Evolutionary conservation across 2,113 vertebrate species (phyloP), one percentile per base, ranked within the genome.

Genomic region (Dolichallabes microphthalmus): DNA sequence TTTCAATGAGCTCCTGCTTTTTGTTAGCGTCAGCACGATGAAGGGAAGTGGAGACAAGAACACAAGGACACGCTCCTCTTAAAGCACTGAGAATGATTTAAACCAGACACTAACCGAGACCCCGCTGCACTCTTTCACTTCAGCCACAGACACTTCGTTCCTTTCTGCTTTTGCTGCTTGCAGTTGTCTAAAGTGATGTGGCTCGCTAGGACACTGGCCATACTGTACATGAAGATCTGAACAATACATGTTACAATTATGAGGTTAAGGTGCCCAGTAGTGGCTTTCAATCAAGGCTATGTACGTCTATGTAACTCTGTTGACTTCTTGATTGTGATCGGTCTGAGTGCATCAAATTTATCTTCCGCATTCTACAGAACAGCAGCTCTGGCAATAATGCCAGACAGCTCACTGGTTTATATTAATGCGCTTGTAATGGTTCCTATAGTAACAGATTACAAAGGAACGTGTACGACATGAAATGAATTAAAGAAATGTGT

Each of bases 11-110:
- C 53, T 0, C 32, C 82, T 75, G 63, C 15, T 45, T 83, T 83
- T 73, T 85, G 76, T 87, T 75, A 90, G 89, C 88, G 92, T 91
- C 90, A 85, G 91, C 85, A 82, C 13, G 7, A 45, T 50, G 32
- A 27, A 32, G 45, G 73, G 39, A 61, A 66, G 57, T 20, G 27
- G n/a, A 69, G 20, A 74, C 35, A 74, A 87, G 85, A 86, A 83
- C 87, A 79, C 89, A 80, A 84, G 76, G 75, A 84, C 86, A 74
- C 3, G 14, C 25, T 60, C 10, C 27, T 60, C 76, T 69, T 80
- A 69, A 77, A 71, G 35, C 11, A 8, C 55, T 35, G 52, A 63
- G 66, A 52, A 35, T 69, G 87, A 86, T 88, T 86, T 69, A 77
- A 86, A 84, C 32, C 64, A 74, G 66, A 55, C 74, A 10, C 63